Percentiles rank a stretch among this genome's conserved stretches.
phyloP scores from a whole-genome alignment of 2,113 vertebrate species.

The Phalacrocorax aristotelis region DNA sequence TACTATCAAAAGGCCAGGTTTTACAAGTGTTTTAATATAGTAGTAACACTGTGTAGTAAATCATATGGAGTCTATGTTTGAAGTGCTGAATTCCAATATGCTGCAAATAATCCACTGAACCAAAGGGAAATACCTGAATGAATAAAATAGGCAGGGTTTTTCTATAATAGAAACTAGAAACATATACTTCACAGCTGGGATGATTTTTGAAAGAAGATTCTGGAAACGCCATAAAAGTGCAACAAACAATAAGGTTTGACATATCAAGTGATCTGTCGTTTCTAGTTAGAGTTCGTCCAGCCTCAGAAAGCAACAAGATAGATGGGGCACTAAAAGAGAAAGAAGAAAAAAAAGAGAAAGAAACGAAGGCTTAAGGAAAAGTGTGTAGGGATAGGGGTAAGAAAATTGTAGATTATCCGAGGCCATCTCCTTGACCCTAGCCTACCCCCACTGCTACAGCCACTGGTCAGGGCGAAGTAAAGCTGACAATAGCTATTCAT shows the following conservation, averaged over 20 bases:
- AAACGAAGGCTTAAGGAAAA: background rate
- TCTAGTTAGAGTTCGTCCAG: background rate
- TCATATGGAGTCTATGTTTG: background rate
- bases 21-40: background rate
- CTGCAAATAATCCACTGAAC: background rate
- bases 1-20: background rate
- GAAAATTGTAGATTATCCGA: slow-evolving; percentile 41
- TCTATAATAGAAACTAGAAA: background rate
- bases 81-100: background rate
- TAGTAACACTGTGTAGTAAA: background rate
- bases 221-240: background rate
- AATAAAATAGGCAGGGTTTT: background rate
- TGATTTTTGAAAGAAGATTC: slow-evolving; percentile 1
- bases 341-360: background rate
- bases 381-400: background rate
- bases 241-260: background rate
- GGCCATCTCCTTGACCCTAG: slow-evolving; percentile 21
- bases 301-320: background rate
- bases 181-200: background rate
- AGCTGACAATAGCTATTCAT: slow-evolving; percentile 71
- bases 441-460: slow-evolving; percentile 22
- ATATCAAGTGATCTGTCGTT: slow-evolving; percentile 12
- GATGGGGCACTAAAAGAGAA: background rate
- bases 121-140: background rate
- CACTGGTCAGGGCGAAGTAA: slow-evolving; percentile 55